Base-by-base conservation (phyloP, 2,888 invertebrate species). In the Drosophila hamatofila region DNA sequence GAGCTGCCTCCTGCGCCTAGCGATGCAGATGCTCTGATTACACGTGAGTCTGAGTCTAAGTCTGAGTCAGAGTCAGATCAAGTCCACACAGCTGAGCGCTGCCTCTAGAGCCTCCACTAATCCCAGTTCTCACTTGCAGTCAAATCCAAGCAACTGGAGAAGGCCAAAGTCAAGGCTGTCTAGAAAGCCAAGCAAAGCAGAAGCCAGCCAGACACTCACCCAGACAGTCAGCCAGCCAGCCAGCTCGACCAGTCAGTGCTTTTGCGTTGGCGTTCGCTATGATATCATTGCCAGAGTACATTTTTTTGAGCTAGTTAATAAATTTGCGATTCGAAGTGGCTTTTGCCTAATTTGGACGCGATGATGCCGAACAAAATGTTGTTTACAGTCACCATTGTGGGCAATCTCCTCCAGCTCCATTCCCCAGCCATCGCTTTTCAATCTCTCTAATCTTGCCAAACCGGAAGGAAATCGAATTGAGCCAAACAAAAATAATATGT, bases 1-100 rank as follows among this genome's bases (percentile, higher is more conserved):
- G 72, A 64, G 27, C n/a, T 58, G 35, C 52, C 48, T n/a, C 49
- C 72, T 69, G 54, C 77, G 14, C 77, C 80, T 48, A 86, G 83
- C 41, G 88, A 92, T 83, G 92, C 92, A 3, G 92, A 92, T 71
- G 88, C 90, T 16, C 80, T 93, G 16, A 93, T 93, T 57, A 93
- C 93, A 75, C 89, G 93, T 93, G 57, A 88, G 83, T 81, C 23
- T 16, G 8, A 35, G n/a, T 21, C 6, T n/a, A n/a, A n/a, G n/a
- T n/a, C n/a, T 93, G 57, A 88, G 83, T 81, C 23, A 18, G 8
- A 35, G n/a, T 21, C 6, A 37, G 16, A 37, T 37, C 14, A 14
- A 16, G 6, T 37, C 16, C 5, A 35, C 14, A 6, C 35, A 16
- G 14, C 23, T 7, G 1, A 25, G 0, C 7, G 2, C 35, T 18